phyloP scores from a whole-genome alignment of 1,140 invertebrate species.

The Bombus impatiens region DNA sequence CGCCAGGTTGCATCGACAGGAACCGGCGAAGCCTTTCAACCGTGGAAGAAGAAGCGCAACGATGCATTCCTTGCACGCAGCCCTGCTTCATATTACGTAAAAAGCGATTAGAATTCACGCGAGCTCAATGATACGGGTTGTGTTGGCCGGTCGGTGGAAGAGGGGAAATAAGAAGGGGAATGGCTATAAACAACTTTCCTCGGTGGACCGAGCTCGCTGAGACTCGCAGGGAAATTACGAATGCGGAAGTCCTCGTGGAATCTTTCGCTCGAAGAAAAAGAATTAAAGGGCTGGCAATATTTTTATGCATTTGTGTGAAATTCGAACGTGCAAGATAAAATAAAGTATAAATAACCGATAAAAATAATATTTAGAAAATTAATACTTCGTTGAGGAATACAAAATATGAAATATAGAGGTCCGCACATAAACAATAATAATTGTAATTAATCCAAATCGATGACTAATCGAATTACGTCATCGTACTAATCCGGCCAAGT shows the following conservation, averaged over 20 bases:
- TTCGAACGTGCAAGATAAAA: neutral
- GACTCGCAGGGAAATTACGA: slow-evolving; percentile 15
- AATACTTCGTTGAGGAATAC: too few species aligned
- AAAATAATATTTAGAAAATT: neutral
- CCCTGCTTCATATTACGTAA: slow-evolving; percentile 35
- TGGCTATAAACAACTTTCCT: slow-evolving; percentile 38
- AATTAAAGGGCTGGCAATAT: neutral
- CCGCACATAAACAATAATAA: too few species aligned
- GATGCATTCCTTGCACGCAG: slow-evolving; percentile 50
- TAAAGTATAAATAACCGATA: neutral
- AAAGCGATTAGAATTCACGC: slow-evolving; percentile 58
- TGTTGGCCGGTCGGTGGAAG: neutral
- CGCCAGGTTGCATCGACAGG: slow-evolving; percentile 6
- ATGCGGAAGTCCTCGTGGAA: slow-evolving; percentile 15
- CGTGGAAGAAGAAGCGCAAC: slow-evolving; percentile 33
- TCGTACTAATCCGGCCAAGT: too few species aligned
- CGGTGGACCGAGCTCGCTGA: too few species aligned
- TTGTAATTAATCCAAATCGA: too few species aligned
- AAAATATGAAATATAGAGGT: too few species aligned
- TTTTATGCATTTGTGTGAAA: too few species aligned
- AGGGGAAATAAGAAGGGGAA: neutral
- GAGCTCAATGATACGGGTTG: slow-evolving; percentile 14
- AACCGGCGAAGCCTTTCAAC: slow-evolving; percentile 11
- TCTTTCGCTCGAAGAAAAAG: neutral
- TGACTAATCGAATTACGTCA: too few species aligned